phyloP scores from a whole-genome alignment of 92 coral and sea anemone species.

The Zoanthus sansibaricus region DNA sequence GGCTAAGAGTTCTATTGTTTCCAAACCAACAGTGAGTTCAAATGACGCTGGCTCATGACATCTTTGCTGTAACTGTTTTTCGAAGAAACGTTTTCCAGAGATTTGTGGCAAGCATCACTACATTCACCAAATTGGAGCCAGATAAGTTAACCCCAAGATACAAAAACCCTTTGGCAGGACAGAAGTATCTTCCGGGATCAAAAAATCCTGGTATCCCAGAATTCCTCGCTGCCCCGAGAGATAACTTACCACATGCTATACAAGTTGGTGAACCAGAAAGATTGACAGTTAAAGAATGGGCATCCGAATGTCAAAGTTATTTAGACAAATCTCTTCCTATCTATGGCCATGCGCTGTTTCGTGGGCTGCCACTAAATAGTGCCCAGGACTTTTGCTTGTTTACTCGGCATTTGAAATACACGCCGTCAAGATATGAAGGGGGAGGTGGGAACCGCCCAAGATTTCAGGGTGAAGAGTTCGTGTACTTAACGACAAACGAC shows the following conservation, averaged over 20 bases:
- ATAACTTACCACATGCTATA: constrained; percentile 9
- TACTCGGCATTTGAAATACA: not conserved
- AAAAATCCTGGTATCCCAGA: constrained; percentile 20
- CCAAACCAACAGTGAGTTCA: too few species aligned
- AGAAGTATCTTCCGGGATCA: constrained; percentile 37
- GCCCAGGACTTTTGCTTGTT: not conserved
- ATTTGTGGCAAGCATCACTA: too few species aligned
- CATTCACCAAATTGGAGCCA: too few species aligned
- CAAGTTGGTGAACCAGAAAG: too few species aligned
- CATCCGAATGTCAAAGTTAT: too few species aligned
- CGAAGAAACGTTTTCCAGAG: too few species aligned
- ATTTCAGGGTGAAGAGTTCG: not conserved
- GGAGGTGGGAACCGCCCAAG: constrained; percentile 2
- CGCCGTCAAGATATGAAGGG: constrained; percentile 9
- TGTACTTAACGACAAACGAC: not conserved
- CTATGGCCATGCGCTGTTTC: not conserved
- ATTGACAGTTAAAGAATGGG: too few species aligned
- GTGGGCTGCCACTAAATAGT: constrained; percentile 3
- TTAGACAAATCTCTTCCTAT: too few species aligned
- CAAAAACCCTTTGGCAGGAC: constrained; percentile 27
- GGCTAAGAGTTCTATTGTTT: too few species aligned
- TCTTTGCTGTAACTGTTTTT: too few species aligned
- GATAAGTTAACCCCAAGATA: constrained; percentile 5
- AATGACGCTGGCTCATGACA: too few species aligned
- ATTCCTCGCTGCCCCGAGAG: constrained; percentile 24